A percentile compares a stretch with the other conserved stretches of the same genome.
These are phyloP conservation scores for Mallotus villosus DNA, from an alignment of 2,797 vertebrate species.

Conservation along the genomic window DNA sequence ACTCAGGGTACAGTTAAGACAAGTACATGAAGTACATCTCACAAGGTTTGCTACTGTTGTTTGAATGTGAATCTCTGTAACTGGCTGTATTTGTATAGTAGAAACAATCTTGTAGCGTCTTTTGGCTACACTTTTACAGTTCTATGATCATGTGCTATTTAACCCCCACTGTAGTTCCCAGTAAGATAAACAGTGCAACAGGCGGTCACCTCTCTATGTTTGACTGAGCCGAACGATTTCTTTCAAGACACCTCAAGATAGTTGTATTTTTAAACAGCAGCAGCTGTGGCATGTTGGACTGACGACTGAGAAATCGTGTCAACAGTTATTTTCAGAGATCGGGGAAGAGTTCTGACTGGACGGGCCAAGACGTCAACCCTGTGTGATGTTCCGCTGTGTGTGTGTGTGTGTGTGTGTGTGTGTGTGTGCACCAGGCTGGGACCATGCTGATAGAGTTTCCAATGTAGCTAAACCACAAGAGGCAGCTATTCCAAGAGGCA, in stretches of 20 bases:
- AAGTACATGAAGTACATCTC: neutral
- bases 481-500: constrained; percentile 65
- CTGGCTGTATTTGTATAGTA: too few relatives aligned
- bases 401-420: constrained; percentile 1
- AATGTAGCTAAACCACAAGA: constrained; percentile 37
- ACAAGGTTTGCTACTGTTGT: neutral
- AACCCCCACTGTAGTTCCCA: neutral
- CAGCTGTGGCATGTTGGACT: constrained; percentile 70
- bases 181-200: constrained; percentile 14
- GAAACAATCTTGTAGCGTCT: too few relatives aligned
- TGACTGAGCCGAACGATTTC: constrained; percentile 58
- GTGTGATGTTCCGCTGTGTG: neutral
- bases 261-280: constrained; percentile 68
- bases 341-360: constrained; percentile 37
- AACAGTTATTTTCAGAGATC: constrained; percentile 71
- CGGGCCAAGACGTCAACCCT: constrained; percentile 22
- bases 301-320: constrained; percentile 55
- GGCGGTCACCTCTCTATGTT: constrained; percentile 51
- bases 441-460: constrained; percentile 59
- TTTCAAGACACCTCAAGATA: constrained; percentile 60
- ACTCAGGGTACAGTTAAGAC: neutral
- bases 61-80: neutral
- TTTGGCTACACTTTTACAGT: neutral
- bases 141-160: neutral
- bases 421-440: neutral